phyloP scores from a whole-genome alignment of 2,888 invertebrate genomes.

The Xestia c-nigrum region DNA sequence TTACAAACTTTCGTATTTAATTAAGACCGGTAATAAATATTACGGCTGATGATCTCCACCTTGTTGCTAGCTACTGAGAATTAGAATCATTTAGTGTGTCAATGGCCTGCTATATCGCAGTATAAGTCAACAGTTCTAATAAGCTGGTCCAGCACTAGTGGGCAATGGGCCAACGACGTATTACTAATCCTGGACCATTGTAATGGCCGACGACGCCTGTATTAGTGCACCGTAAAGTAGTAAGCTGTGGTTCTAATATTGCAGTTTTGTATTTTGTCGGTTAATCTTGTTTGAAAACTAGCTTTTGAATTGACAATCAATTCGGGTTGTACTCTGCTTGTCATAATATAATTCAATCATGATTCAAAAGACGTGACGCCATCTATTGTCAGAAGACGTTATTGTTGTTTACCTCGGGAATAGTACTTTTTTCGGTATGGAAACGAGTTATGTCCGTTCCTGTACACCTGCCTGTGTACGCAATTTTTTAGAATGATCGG shows the following conservation, averaged over 20 bases:
- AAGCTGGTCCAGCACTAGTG: conserved; percentile 49
- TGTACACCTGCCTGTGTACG: no score
- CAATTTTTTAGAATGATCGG: no score
- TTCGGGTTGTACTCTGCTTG: no score
- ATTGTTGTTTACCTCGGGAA: no score
- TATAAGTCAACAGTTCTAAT: conserved; percentile 37
- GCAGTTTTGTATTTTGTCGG: conserved; percentile 9
- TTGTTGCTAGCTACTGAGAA: conserved; percentile 10
- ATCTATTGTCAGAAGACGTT: no score
- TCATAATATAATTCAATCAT: no score
- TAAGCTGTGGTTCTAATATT: conserved; percentile 19
- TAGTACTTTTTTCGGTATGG: no score
- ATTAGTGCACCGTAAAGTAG: conserved; percentile 35
- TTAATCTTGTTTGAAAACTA: conserved; percentile 10
- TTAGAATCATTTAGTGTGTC: conserved; percentile 48
- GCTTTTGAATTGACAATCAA: no score
- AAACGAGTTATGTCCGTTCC: no score
- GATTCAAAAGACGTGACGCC: no score
- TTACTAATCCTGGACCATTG: conserved; percentile 50
- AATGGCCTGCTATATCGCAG: conserved; percentile 36
- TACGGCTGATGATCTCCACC: background rate
- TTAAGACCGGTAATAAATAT: no score
- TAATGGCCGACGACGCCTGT: conserved; percentile 29
- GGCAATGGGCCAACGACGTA: conserved; percentile 59
- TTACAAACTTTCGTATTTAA: background rate